Evolutionary conservation across 1,140 invertebrate species (phyloP), one percentile per base, ranked within the genome.

Genomic region (Drosophila mojavensis): DNA sequence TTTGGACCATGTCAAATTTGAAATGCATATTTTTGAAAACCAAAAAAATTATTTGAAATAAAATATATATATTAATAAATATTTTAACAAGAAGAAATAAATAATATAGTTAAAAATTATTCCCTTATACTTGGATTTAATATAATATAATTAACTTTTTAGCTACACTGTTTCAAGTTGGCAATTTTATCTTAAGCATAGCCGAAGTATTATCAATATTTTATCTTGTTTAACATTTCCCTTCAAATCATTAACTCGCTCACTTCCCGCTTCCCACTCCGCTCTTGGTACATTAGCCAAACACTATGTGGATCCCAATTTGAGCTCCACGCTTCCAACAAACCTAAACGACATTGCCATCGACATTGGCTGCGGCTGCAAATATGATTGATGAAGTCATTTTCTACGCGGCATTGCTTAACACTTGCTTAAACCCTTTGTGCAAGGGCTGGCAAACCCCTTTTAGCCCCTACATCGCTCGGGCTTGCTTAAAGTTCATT

Each of bases 371-470:
- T 59, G 1, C 17, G 55, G 13, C 56, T 28, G 56, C 30, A 56
- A 84, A 89, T 88, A 88, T 89, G 84, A 89, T 84, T 88, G 84
- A 88, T 88, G 77, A 89, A 48, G 50, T 76, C 63, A 62, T 59
- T 50, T 75, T 59, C 17, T 9, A 5, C 9, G 5, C 24, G 55
- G 26, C 28, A 7, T 6, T 64, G 70, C 64, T 86, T 88, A 84
- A 81, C 84, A 89, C 84, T 88, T 88, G 84, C 13, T 88, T 88
- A 88, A 88, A 84, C 84, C 84, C 78, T 88, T 88, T 88, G 83
- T 88, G 73, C 20, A 62, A 33, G 33, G 6, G 33, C 33, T 9
- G 56, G 26, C 65, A 24, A 50, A 10, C 11, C 30, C 10, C 20
- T n/a, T 10, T 10, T 9, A 24, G 20, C n/a, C 9, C 28, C 48